These are phyloP conservation scores for Xestia xanthographa DNA, from an alignment of 2,888 invertebrate genomes.

Conservation along the genomic window DNA sequence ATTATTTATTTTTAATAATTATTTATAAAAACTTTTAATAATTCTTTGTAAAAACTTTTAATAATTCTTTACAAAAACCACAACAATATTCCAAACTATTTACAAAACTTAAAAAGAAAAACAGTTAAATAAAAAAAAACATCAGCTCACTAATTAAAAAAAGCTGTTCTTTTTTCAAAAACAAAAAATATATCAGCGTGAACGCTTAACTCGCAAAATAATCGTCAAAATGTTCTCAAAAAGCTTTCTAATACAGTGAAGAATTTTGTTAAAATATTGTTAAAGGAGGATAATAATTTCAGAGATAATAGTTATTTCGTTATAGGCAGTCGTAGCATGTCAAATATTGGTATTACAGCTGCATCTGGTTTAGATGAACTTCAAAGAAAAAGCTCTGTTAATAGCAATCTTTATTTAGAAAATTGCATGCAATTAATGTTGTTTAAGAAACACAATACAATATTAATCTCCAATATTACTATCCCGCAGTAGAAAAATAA, in stretches of 20 bases:
- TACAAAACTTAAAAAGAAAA: constrained; percentile 23
- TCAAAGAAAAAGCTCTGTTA: neutral
- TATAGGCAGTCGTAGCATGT: neutral
- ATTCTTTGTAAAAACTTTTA: too few species aligned
- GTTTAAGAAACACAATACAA: neutral
- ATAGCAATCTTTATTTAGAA: neutral
- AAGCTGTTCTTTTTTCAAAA: constrained; percentile 63
- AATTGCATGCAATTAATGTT: constrained; percentile 22
- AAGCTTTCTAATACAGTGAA: constrained; percentile 61
- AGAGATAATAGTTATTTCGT: neutral
- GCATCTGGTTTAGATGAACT: too few species aligned
- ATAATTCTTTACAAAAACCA: constrained; percentile 22
- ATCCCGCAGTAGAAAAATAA: constrained; percentile 27
- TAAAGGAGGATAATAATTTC: constrained; percentile 28
- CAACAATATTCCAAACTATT: constrained; percentile 51
- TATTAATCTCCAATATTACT: constrained; percentile 16
- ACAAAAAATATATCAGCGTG: constrained; percentile 56
- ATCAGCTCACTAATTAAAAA: constrained; percentile 67
- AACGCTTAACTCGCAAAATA: constrained; percentile 67
- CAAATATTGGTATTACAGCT: neutral
- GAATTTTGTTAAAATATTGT: constrained; percentile 37
- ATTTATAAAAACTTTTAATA: too few species aligned
- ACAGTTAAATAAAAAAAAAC: constrained; percentile 41
- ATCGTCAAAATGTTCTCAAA: constrained; percentile 56
- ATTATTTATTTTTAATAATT: neutral